Evolutionary conservation across 2,888 invertebrate genomes (phyloP).

Genomic region (Linyphia triangularis): DNA sequence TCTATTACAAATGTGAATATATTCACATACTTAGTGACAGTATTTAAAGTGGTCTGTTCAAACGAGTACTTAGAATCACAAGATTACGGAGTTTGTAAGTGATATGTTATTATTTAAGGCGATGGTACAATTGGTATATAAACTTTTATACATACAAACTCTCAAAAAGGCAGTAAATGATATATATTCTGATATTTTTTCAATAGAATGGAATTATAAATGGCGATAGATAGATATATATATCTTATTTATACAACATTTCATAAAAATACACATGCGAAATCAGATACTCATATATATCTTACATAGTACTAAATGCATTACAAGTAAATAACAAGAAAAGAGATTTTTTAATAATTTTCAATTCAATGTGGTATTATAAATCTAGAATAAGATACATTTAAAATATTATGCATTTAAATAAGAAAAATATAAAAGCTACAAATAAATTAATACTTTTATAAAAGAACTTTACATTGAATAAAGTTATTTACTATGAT

Average conservation of each 20-base stretch:
- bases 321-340: no score
- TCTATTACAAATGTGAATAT: no score
- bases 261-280: neutral
- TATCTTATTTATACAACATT: neutral
- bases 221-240: neutral
- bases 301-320: no score
- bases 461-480: no score
- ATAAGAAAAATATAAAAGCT: no score
- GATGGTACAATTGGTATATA: neutral
- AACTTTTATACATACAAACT: neutral
- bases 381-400: no score
- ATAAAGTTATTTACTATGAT: no score
- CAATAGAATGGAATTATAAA: neutral
- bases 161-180: constrained; percentile 1
- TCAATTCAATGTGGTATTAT: no score
- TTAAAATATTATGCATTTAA: no score
- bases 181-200: constrained; percentile 1
- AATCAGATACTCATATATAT: neutral
- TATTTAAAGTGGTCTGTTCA: neutral
- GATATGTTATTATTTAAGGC: neutral
- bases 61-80: neutral
- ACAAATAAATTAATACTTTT: no score
- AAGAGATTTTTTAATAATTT: no score
- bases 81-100: neutral
- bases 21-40: neutral